Conservation (phyloP, 2,888 invertebrate species). For the Caenorhabditis japonica region DNA sequence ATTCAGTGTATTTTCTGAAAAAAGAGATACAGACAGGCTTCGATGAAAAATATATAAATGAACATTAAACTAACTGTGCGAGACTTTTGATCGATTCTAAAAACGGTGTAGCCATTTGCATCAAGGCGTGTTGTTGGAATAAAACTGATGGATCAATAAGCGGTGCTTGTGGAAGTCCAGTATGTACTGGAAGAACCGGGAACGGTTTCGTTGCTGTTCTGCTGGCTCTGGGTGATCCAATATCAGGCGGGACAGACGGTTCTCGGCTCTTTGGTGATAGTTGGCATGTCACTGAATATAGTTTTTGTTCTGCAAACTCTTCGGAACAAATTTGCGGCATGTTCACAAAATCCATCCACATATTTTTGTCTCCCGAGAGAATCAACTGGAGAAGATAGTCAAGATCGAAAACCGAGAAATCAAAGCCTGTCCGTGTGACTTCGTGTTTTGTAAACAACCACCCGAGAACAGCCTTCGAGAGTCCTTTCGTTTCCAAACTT, state of each 20-base stretch:
- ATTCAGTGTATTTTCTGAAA: conserved; percentile 33
- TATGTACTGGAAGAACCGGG: conserved; percentile 64
- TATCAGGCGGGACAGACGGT: conserved; percentile 17
- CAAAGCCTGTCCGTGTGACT: conserved; percentile 58
- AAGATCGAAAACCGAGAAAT: conserved; percentile 66
- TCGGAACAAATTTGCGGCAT: conserved; percentile 48
- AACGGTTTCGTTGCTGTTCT: conserved; percentile 54
- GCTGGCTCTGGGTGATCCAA: conserved; percentile 30
- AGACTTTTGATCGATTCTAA: conserved; percentile 53
- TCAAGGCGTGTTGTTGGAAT: conserved; percentile 51
- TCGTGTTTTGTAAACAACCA: conserved; percentile 58
- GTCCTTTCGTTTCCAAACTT: conserved; percentile 38
- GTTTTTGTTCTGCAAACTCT: conserved; percentile 56
- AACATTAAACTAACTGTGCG: conserved; percentile 21
- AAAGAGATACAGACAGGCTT: not conserved
- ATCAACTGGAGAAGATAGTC: conserved; percentile 74
- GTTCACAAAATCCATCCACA: conserved; percentile 72
- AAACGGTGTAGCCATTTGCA: conserved; percentile 42
- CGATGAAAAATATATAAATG: too few species aligned
- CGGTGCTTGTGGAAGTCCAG: conserved; percentile 60
- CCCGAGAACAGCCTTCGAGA: conserved; percentile 54
- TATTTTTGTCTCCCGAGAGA: conserved; percentile 59
- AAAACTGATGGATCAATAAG: conserved; percentile 42
- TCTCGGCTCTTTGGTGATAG: conserved; percentile 38
- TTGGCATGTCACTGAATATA: conserved; percentile 59